Conservation (phyloP, 2,797 vertebrate species). For the Enteromius unitaeniatus region DNA sequence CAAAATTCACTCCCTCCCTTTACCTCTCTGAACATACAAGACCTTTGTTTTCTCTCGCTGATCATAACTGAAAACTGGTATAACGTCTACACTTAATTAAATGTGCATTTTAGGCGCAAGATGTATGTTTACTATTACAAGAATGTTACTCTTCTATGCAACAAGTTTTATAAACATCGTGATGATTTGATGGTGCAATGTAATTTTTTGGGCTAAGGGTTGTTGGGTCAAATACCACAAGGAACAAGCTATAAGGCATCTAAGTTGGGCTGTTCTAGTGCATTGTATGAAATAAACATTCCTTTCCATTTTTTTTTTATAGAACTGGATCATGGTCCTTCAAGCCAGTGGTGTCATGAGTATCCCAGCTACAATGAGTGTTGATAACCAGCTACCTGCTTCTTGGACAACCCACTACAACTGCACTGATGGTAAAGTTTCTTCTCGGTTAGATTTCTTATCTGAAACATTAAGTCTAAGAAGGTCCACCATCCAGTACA, state of each 20-base stretch:
- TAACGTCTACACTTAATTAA: background rate
- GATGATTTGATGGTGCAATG: background rate
- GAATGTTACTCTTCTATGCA: background rate
- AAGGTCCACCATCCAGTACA: background rate
- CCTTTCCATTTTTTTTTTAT: background rate
- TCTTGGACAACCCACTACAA: slow-evolving; percentile 73
- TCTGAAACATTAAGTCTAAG: background rate
- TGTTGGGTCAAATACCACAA: background rate
- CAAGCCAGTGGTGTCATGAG: slow-evolving; percentile 77
- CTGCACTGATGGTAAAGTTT: slow-evolving; percentile 75
- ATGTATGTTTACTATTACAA: background rate
- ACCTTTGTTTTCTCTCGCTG: slow-evolving; percentile 30
- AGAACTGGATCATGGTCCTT: slow-evolving; percentile 78
- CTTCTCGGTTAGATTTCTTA: background rate
- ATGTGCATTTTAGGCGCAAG: background rate
- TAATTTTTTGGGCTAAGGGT: background rate
- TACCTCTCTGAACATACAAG: slow-evolving; percentile 21
- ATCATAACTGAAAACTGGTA: background rate
- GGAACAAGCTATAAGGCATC: background rate
- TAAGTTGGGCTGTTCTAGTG: background rate
- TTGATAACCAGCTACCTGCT: slow-evolving; percentile 75
- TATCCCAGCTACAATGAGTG: slow-evolving; percentile 67
- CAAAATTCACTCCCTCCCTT: slow-evolving; percentile 1
- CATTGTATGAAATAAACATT: background rate
- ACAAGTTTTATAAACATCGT: background rate